phyloP scores from a whole-genome alignment of 2,797 vertebrate genomes.

The Stomatorhinus walkeri region DNA sequence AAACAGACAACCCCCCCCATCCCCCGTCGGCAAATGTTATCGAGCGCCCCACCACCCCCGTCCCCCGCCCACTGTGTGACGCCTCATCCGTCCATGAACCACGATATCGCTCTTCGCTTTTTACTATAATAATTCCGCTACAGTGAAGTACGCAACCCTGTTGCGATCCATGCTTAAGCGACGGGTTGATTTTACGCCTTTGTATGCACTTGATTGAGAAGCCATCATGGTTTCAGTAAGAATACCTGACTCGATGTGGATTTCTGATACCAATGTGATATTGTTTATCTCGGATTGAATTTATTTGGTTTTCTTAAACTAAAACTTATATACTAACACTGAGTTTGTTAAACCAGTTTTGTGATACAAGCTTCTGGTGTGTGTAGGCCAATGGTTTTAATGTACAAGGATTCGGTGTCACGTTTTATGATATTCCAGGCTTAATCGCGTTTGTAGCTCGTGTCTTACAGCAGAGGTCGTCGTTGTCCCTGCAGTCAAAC shows the following conservation, averaged over 20 bases:
- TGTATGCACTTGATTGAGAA: neutral
- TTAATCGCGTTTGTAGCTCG: neutral
- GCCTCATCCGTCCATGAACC: neutral
- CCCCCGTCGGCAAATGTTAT: neutral
- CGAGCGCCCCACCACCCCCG: neutral
- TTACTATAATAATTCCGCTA: neutral
- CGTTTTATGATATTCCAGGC: neutral
- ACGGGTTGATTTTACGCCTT: neutral
- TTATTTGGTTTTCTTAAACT: neutral
- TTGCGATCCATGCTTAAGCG: neutral
- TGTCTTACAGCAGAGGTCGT: neutral
- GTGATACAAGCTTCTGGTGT: neutral
- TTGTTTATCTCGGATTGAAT: neutral
- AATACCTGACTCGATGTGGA: neutral
- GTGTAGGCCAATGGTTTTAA: neutral
- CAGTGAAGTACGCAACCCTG: neutral
- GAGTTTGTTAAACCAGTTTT: neutral
- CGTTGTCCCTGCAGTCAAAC: constrained; percentile 9
- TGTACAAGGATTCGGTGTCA: neutral
- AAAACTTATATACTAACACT: neutral
- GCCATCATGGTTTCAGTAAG: neutral
- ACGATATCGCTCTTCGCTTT: neutral
- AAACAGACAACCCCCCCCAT: neutral
- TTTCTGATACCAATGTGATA: neutral
- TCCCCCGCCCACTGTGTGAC: neutral